Conservation (phyloP, 2,113 vertebrate species). For the Diphyllodes magnificus region DNA sequence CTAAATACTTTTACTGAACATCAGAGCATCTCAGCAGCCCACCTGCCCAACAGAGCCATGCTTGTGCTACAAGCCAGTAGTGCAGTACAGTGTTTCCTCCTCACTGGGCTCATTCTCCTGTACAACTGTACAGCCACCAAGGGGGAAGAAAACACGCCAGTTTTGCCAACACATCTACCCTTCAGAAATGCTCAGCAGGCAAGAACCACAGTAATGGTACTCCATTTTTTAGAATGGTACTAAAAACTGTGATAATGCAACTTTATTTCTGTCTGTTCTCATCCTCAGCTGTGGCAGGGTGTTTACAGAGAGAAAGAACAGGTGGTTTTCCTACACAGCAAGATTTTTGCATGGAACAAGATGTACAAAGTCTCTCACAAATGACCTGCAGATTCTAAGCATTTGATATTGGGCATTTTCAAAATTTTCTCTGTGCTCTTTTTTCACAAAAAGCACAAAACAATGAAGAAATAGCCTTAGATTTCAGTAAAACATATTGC, state of each 20-base stretch:
- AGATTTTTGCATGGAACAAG: not conserved
- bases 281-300: not conserved
- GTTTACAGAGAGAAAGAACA: not conserved
- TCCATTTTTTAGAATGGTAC: not conserved
- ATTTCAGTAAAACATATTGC: not conserved
- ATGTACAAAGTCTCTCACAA: not conserved
- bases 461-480: not conserved
- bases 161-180: not conserved
- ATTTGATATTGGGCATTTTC: not conserved
- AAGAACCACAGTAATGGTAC: not conserved
- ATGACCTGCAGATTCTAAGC: not conserved
- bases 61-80: not conserved
- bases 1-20: not conserved
- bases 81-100: not conserved
- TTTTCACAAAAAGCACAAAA: not conserved
- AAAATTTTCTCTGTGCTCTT: not conserved
- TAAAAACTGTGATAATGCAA: not conserved
- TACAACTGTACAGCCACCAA: not conserved
- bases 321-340: not conserved
- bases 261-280: not conserved
- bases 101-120: not conserved
- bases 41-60: not conserved
- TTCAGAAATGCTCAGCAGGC: not conserved
- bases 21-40: not conserved
- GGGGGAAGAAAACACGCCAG: accelerated